phyloP scores from a whole-genome alignment of 92 coral and sea anemone genomes.

The Metridium senile region DNA sequence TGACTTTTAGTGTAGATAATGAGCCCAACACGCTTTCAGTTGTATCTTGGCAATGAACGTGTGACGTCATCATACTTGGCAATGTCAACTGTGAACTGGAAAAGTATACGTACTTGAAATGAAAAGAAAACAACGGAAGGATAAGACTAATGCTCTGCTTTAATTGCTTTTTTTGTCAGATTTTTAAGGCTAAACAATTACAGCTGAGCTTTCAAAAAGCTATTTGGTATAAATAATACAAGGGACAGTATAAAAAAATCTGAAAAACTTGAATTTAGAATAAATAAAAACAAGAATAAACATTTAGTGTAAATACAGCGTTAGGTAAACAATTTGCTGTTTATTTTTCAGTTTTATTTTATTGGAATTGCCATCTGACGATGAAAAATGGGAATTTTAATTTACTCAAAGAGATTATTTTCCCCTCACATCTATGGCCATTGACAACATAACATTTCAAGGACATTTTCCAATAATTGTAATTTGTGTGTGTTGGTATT shows the following conservation, averaged over 20 bases:
- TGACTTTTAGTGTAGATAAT: constrained; percentile 1
- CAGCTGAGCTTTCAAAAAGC: background rate
- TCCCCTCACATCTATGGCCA: too few relatives aligned
- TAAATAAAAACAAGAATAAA: background rate
- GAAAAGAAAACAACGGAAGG: constrained; percentile 5
- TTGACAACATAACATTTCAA: too few relatives aligned
- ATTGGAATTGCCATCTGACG: too few relatives aligned
- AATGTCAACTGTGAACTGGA: background rate
- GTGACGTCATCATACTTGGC: constrained; percentile 1
- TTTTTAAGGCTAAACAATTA: background rate
- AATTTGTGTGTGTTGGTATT: too few relatives aligned
- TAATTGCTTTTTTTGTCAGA: background rate
- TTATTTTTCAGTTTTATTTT: too few relatives aligned
- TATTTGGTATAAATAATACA: background rate
- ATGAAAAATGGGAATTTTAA: too few relatives aligned
- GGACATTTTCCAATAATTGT: too few relatives aligned
- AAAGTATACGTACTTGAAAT: background rate
- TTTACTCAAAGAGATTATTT: too few relatives aligned
- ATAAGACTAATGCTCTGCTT: background rate
- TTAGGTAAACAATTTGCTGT: background rate
- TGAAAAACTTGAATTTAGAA: background rate
- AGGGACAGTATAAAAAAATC: background rate
- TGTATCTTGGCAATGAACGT: constrained; percentile 1
- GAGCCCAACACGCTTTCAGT: background rate
- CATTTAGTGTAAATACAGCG: background rate